A percentile compares a stretch with the other conserved stretches of the same genome.
Conservation (phyloP, 2,888 invertebrate genomes). For the Eupithecia tripunctaria region DNA sequence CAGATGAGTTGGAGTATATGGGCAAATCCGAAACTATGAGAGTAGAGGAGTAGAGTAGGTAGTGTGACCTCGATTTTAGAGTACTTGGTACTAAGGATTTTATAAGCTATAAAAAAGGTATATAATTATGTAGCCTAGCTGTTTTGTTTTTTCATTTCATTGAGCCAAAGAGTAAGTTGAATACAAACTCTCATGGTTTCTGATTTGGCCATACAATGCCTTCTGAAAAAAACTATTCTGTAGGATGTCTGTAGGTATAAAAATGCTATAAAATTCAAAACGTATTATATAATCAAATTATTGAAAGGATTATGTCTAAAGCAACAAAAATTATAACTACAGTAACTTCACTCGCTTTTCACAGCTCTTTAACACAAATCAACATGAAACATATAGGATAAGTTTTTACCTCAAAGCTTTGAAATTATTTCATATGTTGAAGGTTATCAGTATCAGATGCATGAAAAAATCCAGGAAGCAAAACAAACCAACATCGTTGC, state of each 20-base stretch:
- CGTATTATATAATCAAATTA: neutral
- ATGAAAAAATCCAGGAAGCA: neutral
- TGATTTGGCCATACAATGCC: neutral
- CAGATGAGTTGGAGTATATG: neutral
- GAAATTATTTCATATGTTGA: neutral
- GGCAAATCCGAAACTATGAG: neutral
- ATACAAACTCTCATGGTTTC: neutral
- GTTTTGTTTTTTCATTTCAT: neutral
- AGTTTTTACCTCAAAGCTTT: neutral
- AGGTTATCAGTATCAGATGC: neutral
- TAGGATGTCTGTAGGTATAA: neutral
- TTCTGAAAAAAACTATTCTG: neutral
- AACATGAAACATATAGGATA: neutral
- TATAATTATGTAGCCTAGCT: neutral
- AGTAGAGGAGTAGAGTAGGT: neutral
- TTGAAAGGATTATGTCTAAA: neutral
- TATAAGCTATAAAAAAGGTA: too few relatives aligned
- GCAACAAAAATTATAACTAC: neutral
- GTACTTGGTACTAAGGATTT: too few relatives aligned
- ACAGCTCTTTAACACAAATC: neutral
- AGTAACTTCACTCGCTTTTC: neutral
- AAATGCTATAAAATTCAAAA: neutral
- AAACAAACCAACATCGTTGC: neutral
- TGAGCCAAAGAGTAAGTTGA: neutral
- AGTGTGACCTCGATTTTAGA: too few relatives aligned